Evolutionary conservation across 92 coral and sea anemone genomes (phyloP), one percentile per base, ranked within the genome.

Genomic region (Ricordea florida): DNA sequence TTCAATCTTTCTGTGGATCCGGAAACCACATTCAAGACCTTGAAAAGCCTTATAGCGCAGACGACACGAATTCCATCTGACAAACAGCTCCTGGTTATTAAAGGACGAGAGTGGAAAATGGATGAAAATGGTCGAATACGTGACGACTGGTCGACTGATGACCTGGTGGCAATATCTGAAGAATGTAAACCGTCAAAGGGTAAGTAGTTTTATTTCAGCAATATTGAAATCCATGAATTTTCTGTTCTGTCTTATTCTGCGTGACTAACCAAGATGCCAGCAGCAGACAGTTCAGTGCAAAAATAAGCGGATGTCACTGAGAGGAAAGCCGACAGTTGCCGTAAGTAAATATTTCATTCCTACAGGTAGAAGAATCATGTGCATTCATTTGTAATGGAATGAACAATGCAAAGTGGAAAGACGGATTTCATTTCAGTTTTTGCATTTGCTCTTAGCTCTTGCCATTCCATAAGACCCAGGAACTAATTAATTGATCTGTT

Each of bases 61-160:
- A 65, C 57, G 16, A 65, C 69, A 5, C 34, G 69, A 72, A 51
- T 62, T 41, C 52, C 57, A 47, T 23, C 66, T 25, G 71, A 74
- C 35, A 74, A 74, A 7, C 59, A 56, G 37, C 34, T 58, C 53
- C 48, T 74, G 44, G 43, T 58, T 28, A 4, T 74, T 20, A 61
- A 60, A 41, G 81, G 73, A 10, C 59, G 62, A 60, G 72, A 74
- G 61, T 74, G 81, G 81, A 38, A 74, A 34, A 74, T 61, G 46
- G 60, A 61, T 37, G 72, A 60, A 37, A 33, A 46, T 37, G 81
- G 52, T 18, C n/a, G 40, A 45, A 74, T 74, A 57, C 52, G 56
- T 42, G 58, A 74, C 14, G 53, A 32, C 40, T 74, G 72, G 81
- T 74, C 52, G 20, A 66, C 62, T 11, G 42, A 74, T 30, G 81